Conservation (phyloP, 2,888 invertebrate genomes). For the Dorcus parallelipipedus region DNA sequence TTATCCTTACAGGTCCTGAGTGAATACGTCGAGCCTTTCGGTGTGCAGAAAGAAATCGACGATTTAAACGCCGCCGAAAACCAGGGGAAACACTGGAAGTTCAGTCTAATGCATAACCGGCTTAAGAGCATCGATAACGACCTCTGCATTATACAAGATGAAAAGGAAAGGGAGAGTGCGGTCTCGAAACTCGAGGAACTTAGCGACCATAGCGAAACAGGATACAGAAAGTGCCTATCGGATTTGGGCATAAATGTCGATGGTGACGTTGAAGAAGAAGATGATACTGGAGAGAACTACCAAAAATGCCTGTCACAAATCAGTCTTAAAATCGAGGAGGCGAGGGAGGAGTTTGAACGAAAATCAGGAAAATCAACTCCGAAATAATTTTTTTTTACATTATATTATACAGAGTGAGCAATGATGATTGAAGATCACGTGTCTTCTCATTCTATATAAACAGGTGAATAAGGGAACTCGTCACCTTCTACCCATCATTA, state of each 20-base stretch:
- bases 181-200: neutral
- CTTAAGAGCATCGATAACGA: slow-evolving; percentile 21
- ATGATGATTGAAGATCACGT: too few species aligned
- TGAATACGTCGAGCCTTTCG: neutral
- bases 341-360: too few species aligned
- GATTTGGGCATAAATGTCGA: slow-evolving; percentile 4
- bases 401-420: too few species aligned
- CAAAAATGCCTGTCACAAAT: neutral
- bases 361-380: too few species aligned
- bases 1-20: neutral
- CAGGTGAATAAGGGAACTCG: too few species aligned
- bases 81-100: slow-evolving; percentile 21
- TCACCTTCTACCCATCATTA: too few species aligned
- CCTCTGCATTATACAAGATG: slow-evolving; percentile 4
- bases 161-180: slow-evolving; percentile 3
- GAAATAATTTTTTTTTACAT: too few species aligned
- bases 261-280: slow-evolving; percentile 2
- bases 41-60: neutral
- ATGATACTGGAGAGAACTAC: neutral
- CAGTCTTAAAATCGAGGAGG: too few species aligned
- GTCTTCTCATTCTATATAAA: too few species aligned
- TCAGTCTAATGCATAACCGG: slow-evolving; percentile 14
- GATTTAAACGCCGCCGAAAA: slow-evolving; percentile 13
- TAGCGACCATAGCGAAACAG: neutral
- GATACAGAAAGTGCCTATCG: slow-evolving; percentile 1